Conservation (phyloP, 2,888 invertebrate genomes). For the Diplazon laetatorius region DNA sequence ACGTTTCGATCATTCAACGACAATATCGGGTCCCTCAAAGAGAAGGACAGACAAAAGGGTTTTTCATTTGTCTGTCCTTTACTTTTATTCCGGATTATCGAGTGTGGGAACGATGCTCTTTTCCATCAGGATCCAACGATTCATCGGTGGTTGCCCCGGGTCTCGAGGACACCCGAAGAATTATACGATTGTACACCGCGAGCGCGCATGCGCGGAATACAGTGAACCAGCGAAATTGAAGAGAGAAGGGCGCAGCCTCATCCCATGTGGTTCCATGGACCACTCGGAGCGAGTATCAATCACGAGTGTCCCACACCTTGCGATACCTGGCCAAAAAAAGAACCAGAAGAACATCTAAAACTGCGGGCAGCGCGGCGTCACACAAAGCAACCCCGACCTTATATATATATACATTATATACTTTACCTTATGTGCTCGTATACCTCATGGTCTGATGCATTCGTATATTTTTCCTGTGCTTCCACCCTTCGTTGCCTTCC, state of each 20-base stretch:
- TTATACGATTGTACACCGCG: neutral
- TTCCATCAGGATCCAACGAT: no score
- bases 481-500: constrained; percentile 44
- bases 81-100: no score
- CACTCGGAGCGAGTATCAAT: constrained; percentile 80
- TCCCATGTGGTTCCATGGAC: constrained; percentile 68
- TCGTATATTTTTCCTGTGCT: no score
- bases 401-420: neutral
- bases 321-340: constrained; percentile 78
- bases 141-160: no score
- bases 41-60: no score
- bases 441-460: no score
- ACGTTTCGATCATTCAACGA: no score
- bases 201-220: constrained; percentile 10
- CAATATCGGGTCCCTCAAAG: no score
- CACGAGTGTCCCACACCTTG: constrained; percentile 75
- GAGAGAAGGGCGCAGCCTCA: constrained; percentile 63
- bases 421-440: no score
- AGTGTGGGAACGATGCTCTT: no score
- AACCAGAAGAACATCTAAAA: constrained; percentile 74
- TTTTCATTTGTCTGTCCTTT: no score
- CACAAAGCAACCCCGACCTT: constrained; percentile 58
- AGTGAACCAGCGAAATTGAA: constrained; percentile 37
- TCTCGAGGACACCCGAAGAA: constrained; percentile 53
- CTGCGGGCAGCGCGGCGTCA: constrained; percentile 60